Evolutionary conservation across 2,113 vertebrate species (phyloP).

Genomic region (Scomber scombrus): DNA sequence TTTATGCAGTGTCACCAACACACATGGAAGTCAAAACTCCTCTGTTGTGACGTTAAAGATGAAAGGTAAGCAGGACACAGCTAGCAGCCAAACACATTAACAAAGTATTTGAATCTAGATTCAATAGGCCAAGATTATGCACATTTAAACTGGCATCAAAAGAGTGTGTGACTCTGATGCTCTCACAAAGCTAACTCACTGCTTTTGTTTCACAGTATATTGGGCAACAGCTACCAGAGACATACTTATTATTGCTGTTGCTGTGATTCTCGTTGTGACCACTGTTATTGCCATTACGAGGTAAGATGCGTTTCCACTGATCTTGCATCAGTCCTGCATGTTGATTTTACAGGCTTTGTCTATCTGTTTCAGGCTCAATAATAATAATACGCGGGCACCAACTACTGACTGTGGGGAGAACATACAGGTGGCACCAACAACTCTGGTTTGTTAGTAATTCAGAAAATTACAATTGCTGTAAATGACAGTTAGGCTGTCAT

Average conservation of each 20-base stretch:
- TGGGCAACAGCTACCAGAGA: constrained; percentile 2
- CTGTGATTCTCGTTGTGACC: constrained; percentile 11
- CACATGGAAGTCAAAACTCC: constrained; percentile 56
- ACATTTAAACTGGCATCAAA: no score
- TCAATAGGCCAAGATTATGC: no score
- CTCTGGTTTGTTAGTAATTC: not conserved
- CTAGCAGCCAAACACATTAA: no score
- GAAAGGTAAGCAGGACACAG: constrained; percentile 12
- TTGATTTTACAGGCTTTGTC: not conserved
- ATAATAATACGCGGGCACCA: not conserved
- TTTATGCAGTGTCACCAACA: constrained; percentile 36
- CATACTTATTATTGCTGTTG: not conserved
- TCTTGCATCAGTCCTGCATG: not conserved
- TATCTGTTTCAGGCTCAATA: constrained; percentile 27
- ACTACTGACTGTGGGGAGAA: not conserved
- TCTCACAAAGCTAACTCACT: not conserved
- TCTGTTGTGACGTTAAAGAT: constrained; percentile 25
- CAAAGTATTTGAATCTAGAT: no score
- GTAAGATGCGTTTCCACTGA: constrained; percentile 10
- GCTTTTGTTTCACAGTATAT: constrained; percentile 31
- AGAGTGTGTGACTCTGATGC: no score
- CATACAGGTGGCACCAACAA: not conserved
- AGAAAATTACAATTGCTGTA: no score
- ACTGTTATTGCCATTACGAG: not conserved
- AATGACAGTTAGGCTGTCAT: no score